Evolutionary conservation across 2,113 vertebrate species (phyloP).

Genomic region (Pterocles gutturalis): DNA sequence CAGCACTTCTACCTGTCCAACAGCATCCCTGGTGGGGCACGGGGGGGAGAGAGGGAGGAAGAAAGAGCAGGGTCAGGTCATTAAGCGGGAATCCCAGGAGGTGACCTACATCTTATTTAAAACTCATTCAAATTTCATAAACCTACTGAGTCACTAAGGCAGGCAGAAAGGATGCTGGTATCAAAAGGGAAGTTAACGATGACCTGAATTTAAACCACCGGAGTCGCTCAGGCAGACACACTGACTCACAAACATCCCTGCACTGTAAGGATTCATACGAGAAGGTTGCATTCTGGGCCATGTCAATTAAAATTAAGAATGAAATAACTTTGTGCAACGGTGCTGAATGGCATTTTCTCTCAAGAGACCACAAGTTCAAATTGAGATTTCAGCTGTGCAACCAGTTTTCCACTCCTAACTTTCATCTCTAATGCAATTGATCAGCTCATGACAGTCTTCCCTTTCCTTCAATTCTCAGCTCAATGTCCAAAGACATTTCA

Average conservation of each 20-base stretch:
- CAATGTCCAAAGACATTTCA: not conserved
- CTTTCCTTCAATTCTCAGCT: not conserved
- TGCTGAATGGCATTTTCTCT: slow-evolving; percentile 68
- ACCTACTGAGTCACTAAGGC: not conserved
- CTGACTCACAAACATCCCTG: not conserved
- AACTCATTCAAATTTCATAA: slow-evolving; percentile 37
- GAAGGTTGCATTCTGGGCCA: slow-evolving; percentile 58
- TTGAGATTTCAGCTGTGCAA: slow-evolving; percentile 34
- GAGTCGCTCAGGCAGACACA: not conserved
- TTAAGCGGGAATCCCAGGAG: not conserved
- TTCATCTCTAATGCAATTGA: not conserved
- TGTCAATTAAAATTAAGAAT: slow-evolving; percentile 70
- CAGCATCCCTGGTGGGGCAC: rapidly evolving
- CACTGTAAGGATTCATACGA: not conserved
- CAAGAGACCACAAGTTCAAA: slow-evolving; percentile 45
- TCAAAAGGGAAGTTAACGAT: slow-evolving; percentile 1
- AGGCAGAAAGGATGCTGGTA: not conserved
- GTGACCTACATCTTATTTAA: not conserved
- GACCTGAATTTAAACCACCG: slow-evolving; percentile 27
- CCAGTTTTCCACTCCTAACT: slow-evolving; percentile 33
- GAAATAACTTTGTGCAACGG: slow-evolving; percentile 61
- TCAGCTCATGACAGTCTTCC: not conserved
- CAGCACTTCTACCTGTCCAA: not conserved
- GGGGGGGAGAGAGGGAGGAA: no score
- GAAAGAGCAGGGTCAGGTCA: not conserved